Evolutionary conservation across 2,888 invertebrate genomes (phyloP), one percentile per base, ranked within the genome.

Genomic region (Osedax fenrisi): DNA sequence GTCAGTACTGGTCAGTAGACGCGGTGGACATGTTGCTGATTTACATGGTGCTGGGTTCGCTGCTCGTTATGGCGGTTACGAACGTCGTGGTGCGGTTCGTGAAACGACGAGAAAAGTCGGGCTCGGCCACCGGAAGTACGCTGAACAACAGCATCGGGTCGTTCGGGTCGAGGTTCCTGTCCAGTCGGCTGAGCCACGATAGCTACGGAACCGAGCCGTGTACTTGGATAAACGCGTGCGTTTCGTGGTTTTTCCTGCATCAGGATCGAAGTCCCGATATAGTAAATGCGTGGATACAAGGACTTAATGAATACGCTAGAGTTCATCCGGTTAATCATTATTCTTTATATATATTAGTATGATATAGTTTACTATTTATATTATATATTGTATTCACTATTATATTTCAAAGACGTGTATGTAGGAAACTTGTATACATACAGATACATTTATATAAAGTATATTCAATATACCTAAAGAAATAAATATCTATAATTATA

Each of bases 271-370:
- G 80, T 26, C 83, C 83, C 21, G 81, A 81, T 68, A 80, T 82
- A 76, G 79, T 85, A 26, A 82, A 85, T 70, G 81, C 83, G 56
- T 85, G 85, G 85, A 80, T 85, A 25, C 80, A 81, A 75, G 80
- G 84, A 17, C 79, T 86, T 27, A 85, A 85, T 78, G 84, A 85
- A 21, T 83, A 85, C 59, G 83, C 84, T 22, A 81, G 80, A 72
- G 85, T 84, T 79, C 81, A 76, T 23, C 24, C 73, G 68, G 78
- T 78, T 59, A 77, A 76, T 76, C n/a, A n/a, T n/a, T n/a, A n/a
- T n/a, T n/a, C n/a, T n/a, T n/a, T n/a, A n/a, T n/a, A n/a, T n/a
- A n/a, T n/a, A n/a, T n/a, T n/a, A n/a, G n/a, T n/a, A n/a, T n/a
- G n/a, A n/a, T n/a, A n/a, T n/a, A n/a, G n/a, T n/a, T n/a, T n/a